Conservation (phyloP, 1,140 invertebrate species). For the Brachionus plicatilis region DNA sequence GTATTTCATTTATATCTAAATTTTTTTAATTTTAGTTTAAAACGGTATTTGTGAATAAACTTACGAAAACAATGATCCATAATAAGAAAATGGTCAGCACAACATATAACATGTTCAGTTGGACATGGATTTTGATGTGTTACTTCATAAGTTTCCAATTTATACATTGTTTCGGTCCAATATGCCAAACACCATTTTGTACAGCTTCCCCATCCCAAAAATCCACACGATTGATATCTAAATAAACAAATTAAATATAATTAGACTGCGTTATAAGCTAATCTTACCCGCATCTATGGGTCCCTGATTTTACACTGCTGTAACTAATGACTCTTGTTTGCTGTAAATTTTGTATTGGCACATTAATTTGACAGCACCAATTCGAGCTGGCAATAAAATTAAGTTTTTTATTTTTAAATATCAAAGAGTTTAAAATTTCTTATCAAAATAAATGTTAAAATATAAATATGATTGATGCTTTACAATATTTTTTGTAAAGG, state of each 20-base stretch:
- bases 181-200: slow-evolving; percentile 30
- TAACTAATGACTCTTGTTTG: slow-evolving; percentile 33
- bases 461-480: too few species aligned
- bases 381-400: neutral
- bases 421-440: neutral
- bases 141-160: slow-evolving; percentile 1
- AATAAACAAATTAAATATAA: neutral
- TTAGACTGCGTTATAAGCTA: neutral
- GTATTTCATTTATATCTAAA: slow-evolving; percentile 34
- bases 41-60: neutral
- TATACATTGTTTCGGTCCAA: neutral
- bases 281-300: slow-evolving; percentile 22
- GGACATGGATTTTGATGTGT: slow-evolving; percentile 33
- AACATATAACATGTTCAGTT: neutral
- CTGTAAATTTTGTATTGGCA: neutral
- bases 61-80: slow-evolving; percentile 37
- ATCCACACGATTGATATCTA: slow-evolving; percentile 16
- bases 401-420: neutral
- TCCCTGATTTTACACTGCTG: neutral
- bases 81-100: slow-evolving; percentile 4
- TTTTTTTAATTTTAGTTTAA: too few species aligned
- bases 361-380: slow-evolving; percentile 26
- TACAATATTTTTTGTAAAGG: too few species aligned
- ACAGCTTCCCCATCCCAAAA: slow-evolving; percentile 23
- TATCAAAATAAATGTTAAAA: too few species aligned